Conservation (phyloP, 2,797 vertebrate species). For the Octomys mimax region DNA sequence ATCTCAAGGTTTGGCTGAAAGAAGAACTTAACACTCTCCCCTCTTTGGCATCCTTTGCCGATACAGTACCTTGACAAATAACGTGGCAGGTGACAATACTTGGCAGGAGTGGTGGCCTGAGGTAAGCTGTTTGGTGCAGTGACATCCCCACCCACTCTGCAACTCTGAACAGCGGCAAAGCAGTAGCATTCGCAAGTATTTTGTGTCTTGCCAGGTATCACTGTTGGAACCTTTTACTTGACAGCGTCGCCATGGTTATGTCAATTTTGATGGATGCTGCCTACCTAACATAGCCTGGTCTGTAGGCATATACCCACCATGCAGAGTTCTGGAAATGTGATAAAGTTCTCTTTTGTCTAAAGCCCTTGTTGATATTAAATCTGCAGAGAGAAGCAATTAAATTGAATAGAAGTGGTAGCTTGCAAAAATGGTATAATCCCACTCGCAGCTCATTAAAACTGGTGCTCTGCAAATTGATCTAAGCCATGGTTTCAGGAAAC, state of each 20-base stretch:
- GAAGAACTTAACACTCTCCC: not conserved
- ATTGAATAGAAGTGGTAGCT: conserved; percentile 45
- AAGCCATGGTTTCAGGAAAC: not conserved
- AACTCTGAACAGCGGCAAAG: not conserved
- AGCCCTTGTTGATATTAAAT: conserved; percentile 46
- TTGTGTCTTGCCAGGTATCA: not conserved
- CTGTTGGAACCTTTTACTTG: not conserved
- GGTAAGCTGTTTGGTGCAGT: not conserved
- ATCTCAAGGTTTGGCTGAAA: not conserved
- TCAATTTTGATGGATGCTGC: conserved; percentile 54
- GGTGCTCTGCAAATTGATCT: conserved; percentile 15
- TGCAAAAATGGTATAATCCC: conserved; percentile 2
- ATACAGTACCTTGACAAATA: not conserved
- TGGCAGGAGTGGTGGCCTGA: not conserved
- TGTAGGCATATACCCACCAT: not conserved
- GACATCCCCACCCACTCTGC: not conserved
- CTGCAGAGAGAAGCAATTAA: conserved; percentile 61
- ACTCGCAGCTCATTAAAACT: conserved; percentile 58
- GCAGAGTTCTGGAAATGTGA: not conserved
- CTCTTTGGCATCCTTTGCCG: not conserved
- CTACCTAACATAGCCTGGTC: not conserved
- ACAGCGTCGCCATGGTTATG: conserved; percentile 54
- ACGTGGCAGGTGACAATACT: not conserved
- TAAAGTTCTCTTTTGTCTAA: conserved; percentile 54
- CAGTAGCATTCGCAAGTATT: not conserved